A percentile compares a stretch with the other conserved stretches of the same genome.
Conservation (phyloP, 1,140 invertebrate genomes). For the Eupristina koningsbergeri region DNA sequence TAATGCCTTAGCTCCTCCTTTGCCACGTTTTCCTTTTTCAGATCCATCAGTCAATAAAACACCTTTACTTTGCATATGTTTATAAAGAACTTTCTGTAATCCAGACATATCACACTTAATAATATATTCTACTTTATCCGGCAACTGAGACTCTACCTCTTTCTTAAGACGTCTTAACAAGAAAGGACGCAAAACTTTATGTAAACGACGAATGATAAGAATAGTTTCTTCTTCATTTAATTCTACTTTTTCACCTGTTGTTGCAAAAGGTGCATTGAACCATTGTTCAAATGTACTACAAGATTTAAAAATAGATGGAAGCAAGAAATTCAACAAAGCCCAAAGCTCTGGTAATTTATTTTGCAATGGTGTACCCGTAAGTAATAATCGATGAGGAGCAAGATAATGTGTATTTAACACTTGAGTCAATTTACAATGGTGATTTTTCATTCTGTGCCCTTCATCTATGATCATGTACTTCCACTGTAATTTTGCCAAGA, state of each 20-base stretch:
- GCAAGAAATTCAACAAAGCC: constrained; percentile 97
- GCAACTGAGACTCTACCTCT: constrained; percentile 98
- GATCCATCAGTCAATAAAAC: constrained; percentile 95
- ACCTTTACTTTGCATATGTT: constrained; percentile 97
- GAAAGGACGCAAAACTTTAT: constrained; percentile 98
- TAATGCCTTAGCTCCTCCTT: constrained; percentile 94
- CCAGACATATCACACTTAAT: constrained; percentile 99
- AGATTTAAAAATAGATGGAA: constrained; percentile 99
- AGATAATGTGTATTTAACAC: constrained; percentile 96
- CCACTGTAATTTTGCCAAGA: constrained; percentile 96
- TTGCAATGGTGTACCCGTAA: constrained; percentile 97
- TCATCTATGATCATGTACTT: constrained; percentile 99
- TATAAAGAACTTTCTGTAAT: constrained; percentile 83
- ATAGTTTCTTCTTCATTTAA: constrained; percentile 99
- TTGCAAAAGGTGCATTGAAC: constrained; percentile 99
- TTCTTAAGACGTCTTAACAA: constrained; percentile 96
- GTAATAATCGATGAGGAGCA: constrained; percentile 92
- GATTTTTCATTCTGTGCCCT: constrained; percentile 99
- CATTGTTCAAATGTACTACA: constrained; percentile 99
- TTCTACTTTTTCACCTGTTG: constrained; percentile 98
- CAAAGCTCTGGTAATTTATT: constrained; percentile 98
- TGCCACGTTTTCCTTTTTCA: constrained; percentile 95
- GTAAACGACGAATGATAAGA: constrained; percentile 98
- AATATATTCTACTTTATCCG: constrained; percentile 99
- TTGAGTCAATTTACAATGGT: constrained; percentile 98